phyloP scores from a whole-genome alignment of 2,113 vertebrate genomes.

The Vulpes ferrilata region DNA sequence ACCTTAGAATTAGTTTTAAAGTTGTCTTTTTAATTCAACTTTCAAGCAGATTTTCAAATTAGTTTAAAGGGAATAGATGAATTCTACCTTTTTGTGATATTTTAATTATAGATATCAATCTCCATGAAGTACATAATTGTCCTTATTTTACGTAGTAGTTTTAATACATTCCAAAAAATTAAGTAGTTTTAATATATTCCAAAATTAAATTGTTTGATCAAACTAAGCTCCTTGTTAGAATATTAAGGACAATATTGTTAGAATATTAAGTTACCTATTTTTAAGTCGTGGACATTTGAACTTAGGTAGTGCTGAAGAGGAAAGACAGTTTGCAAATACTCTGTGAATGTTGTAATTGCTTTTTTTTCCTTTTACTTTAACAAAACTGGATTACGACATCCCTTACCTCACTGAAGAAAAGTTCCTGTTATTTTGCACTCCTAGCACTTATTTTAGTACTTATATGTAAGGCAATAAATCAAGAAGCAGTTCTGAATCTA shows the following conservation, averaged over 20 bases:
- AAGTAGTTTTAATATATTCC: neutral
- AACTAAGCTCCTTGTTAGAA: neutral
- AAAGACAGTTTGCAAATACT: neutral
- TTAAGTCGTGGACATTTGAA: neutral
- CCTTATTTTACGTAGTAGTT: neutral
- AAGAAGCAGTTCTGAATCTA: neutral
- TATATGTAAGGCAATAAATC: neutral
- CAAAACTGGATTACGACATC: neutral
- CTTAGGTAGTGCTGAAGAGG: neutral
- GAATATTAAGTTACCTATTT: neutral
- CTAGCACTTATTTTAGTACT: neutral
- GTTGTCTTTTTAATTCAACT: neutral
- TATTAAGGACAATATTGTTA: neutral
- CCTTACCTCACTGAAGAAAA: neutral
- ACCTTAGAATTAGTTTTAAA: slow-evolving; percentile 3
- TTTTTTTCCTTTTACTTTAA: neutral
- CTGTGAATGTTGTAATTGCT: neutral
- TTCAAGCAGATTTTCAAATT: slow-evolving; percentile 37
- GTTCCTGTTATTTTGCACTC: neutral
- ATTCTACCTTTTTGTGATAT: neutral
- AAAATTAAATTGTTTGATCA: neutral
- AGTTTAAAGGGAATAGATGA: neutral
- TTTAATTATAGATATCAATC: neutral
- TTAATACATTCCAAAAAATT: neutral
- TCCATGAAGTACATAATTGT: neutral